Conservation (phyloP, 2,797 vertebrate genomes). For the Tapirus indicus region DNA sequence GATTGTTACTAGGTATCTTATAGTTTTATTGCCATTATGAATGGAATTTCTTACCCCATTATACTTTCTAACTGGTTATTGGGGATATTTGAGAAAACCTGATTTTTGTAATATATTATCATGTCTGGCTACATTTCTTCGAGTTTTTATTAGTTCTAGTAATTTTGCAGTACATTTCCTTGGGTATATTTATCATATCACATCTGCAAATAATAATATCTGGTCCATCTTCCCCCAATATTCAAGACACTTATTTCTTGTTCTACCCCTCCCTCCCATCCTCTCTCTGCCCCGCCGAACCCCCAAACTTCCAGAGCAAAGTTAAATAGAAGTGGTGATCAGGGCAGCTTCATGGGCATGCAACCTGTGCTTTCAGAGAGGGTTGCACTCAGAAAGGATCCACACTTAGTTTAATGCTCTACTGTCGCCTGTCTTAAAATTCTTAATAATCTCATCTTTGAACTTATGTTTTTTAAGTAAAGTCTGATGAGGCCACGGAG, state of each 20-base stretch:
- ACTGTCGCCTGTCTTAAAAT: neutral
- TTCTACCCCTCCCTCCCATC: neutral
- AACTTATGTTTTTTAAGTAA: conserved; percentile 18
- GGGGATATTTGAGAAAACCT: neutral
- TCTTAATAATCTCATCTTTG: conserved; percentile 7
- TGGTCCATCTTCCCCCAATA: neutral
- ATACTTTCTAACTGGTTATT: neutral
- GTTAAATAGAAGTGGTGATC: neutral
- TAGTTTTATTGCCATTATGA: conserved; percentile 24
- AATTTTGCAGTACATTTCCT: neutral
- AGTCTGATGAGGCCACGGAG: neutral
- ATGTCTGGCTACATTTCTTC: neutral
- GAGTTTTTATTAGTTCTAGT: neutral
- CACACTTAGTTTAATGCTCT: neutral
- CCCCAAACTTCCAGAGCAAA: neutral
- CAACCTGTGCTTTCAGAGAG: neutral
- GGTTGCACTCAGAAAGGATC: neutral
- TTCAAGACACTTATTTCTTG: neutral
- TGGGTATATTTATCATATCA: neutral
- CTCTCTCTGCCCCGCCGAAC: no score
- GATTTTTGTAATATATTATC: neutral
- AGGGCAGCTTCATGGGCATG: neutral
- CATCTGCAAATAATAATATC: neutral
- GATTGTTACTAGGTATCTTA: neutral
- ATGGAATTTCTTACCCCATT: neutral